Conservation (phyloP, 2,888 invertebrate species). For the Sympetrum striolatum region DNA sequence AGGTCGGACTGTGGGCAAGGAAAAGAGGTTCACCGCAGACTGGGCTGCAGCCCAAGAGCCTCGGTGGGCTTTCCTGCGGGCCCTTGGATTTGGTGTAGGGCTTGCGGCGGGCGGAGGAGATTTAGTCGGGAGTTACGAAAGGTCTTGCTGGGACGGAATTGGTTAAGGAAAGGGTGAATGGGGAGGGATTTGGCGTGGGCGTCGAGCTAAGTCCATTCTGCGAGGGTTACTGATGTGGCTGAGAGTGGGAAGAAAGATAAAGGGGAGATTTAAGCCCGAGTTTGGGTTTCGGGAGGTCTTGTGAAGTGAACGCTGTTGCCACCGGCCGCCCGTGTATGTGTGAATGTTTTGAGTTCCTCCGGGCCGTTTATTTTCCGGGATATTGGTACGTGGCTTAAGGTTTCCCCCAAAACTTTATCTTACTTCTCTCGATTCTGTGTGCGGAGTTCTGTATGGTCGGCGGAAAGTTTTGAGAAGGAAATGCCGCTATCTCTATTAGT, state of each 20-base stretch:
- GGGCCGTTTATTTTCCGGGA: background rate
- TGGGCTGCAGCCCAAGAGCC: constrained; percentile 29
- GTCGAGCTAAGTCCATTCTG: constrained; percentile 39
- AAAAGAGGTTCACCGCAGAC: constrained; percentile 7
- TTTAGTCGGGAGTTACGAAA: constrained; percentile 18
- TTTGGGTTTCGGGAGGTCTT: background rate
- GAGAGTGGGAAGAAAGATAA: background rate
- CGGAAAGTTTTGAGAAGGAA: no score
- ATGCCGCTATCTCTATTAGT: no score
- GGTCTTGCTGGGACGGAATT: constrained; percentile 27
- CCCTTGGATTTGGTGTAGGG: constrained; percentile 29
- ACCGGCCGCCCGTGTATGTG: background rate
- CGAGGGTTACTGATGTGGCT: constrained; percentile 29
- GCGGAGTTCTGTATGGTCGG: no score
- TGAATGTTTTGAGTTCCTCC: background rate
- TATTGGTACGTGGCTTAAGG: background rate
- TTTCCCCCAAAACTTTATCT: no score
- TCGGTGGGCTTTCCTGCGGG: constrained; percentile 31
- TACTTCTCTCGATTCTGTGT: no score
- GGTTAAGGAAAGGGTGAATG: constrained; percentile 2
- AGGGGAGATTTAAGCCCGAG: background rate
- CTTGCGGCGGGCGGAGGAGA: background rate
- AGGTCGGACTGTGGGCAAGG: background rate
- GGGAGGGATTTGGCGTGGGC: constrained; percentile 9
- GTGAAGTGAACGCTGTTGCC: background rate